A percentile compares a stretch with the other conserved stretches of the same genome.
These are phyloP conservation scores for Crenuchus spilurus DNA, from an alignment of 2,797 vertebrate genomes.

Conservation along the genomic window DNA sequence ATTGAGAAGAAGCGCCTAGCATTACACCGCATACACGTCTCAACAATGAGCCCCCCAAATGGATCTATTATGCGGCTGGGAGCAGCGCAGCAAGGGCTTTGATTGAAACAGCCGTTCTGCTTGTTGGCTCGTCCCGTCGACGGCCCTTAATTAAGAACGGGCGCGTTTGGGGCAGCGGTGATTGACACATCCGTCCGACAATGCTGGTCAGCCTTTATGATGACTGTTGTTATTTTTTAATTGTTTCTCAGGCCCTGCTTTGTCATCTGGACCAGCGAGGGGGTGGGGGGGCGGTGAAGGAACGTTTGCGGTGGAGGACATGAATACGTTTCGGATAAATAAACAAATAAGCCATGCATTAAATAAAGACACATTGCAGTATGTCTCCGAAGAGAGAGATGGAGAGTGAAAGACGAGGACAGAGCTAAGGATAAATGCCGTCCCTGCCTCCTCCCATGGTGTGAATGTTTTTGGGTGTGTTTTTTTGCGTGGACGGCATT, in stretches of 20 bases:
- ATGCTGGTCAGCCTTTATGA: slow-evolving; percentile 44
- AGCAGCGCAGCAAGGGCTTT: slow-evolving; percentile 12
- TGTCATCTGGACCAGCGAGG: slow-evolving; percentile 32
- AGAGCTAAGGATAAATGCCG: neutral
- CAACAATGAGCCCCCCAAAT: slow-evolving; percentile 48
- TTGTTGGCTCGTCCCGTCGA: slow-evolving; percentile 20
- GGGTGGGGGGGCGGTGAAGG: slow-evolving; percentile 3
- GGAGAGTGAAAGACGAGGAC: neutral
- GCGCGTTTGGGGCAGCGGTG: slow-evolving; percentile 14
- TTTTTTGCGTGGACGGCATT: slow-evolving; percentile 44
- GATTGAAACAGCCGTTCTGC: slow-evolving; percentile 42
- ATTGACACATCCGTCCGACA: slow-evolving; percentile 52
- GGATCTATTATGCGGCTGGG: slow-evolving; percentile 47
- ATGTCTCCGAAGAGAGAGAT: neutral
- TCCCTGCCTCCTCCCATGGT: neutral
- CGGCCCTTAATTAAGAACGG: slow-evolving; percentile 58
- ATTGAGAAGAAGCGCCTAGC: slow-evolving; percentile 42
- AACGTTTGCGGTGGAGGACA: slow-evolving; percentile 22
- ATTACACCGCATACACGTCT: slow-evolving; percentile 42
- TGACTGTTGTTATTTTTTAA: slow-evolving; percentile 61
- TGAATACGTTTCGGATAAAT: slow-evolving; percentile 48
- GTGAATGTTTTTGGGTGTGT: slow-evolving; percentile 4
- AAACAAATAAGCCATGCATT: slow-evolving; percentile 58
- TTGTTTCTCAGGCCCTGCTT: slow-evolving; percentile 54
- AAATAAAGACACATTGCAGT: slow-evolving; percentile 51